Conservation (phyloP, 2,888 invertebrate genomes). For the Brachynemurus nebulosus region DNA sequence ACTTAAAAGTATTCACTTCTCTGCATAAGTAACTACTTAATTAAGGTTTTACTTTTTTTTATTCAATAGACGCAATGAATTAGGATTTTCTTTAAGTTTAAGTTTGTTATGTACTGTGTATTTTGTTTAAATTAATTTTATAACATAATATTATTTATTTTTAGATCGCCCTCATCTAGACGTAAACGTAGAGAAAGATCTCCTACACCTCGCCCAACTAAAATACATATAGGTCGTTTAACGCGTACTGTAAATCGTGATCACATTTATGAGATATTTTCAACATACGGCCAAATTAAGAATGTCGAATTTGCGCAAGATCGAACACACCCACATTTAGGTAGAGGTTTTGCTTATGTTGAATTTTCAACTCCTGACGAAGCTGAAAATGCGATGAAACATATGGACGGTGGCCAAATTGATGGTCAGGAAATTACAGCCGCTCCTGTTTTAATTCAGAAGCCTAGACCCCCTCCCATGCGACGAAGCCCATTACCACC, state of each 20-base stretch:
- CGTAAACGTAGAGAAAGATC: constrained; percentile 65
- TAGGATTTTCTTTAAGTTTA: too few relatives aligned
- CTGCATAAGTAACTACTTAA: too few relatives aligned
- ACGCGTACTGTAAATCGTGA: constrained; percentile 87
- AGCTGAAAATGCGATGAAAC: constrained; percentile 97
- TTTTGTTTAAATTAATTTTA: not conserved
- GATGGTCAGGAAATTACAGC: constrained; percentile 78
- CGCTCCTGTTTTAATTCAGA: constrained; percentile 78
- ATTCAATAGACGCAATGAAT: too few relatives aligned
- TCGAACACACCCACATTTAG: constrained; percentile 72
- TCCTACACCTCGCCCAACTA: constrained; percentile 79
- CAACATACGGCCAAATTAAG: constrained; percentile 76
- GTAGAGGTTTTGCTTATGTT: constrained; percentile 90
- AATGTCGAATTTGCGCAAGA: constrained; percentile 82
- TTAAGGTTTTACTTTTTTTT: too few relatives aligned
- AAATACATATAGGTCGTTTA: constrained; percentile 86
- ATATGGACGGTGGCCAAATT: constrained; percentile 87
- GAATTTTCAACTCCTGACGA: constrained; percentile 90
- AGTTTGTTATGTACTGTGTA: too few relatives aligned
- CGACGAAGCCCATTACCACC: constrained; percentile 42
- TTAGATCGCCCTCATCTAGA: constrained; percentile 42
- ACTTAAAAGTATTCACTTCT: too few relatives aligned
- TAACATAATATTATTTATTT: not conserved
- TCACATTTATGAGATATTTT: constrained; percentile 82
- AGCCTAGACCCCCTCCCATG: constrained; percentile 42